Base-by-base conservation (phyloP, 2,797 vertebrate species). In the Acipenser ruthenus region DNA sequence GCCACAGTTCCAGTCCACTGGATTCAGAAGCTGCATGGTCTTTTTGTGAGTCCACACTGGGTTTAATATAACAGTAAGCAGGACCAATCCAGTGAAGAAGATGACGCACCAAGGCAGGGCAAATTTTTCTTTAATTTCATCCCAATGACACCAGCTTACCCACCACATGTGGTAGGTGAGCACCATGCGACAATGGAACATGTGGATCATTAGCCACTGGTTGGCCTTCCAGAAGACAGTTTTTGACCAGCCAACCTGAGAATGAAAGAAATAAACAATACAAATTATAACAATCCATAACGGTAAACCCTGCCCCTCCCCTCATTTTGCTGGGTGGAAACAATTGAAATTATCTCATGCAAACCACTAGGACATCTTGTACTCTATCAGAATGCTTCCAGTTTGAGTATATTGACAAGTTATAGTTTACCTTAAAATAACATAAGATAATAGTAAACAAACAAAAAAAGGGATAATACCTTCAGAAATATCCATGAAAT, bases 31-130 rank as follows among this genome's bases (percentile, higher is more conserved):
- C 80, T 98, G 96, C 77, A 94, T 91, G 50, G 97, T 99, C 84
- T 98, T 99, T 85, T 97, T 99, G 73, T 95, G 92, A 1, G 90
- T 97, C 97, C 95, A 99, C 68, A 97, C 87, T 0, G 96, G 97
- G 74, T 99, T 99, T 69, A 99, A 78, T 76, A 98, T 47, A 9
- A 95, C 5, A 0, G 97, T 97, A 65, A 99, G 91, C 0, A 96
- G 83, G 58, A 82, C 69, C 51, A 99, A 84, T 23, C 95, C 95
- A 0, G 62, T 68, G 65, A 95, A 82, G 78, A 93, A 93, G 68
- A 95, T 66, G 1, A 84, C 49, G 0, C 86, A 83, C 60, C 86
- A 87, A 2, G 75, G 72, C 4, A 83, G 72, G 8, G 88, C 74
- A 48, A 92, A 70, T 7, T 89, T 78, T 59, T 65, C 10, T 7